These are phyloP conservation scores for Eristalis tenax DNA, from an alignment of 2,888 invertebrate genomes.

Conservation along the genomic window DNA sequence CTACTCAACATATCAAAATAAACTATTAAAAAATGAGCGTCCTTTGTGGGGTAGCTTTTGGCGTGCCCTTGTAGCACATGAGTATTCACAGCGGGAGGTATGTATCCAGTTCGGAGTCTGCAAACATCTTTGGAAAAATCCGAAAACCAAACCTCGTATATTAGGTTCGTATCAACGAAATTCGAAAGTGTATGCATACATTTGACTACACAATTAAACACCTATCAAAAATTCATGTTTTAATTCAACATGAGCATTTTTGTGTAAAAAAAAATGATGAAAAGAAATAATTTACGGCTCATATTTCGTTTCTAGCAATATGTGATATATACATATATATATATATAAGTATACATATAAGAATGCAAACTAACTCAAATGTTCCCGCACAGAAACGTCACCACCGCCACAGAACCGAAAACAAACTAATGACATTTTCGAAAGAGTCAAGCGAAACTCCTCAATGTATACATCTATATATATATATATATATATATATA, in stretches of 20 bases:
- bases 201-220: not conserved
- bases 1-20: slow-evolving; percentile 58
- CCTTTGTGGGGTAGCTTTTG: slow-evolving; percentile 72
- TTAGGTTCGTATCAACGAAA: not conserved
- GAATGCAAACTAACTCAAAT: slow-evolving; percentile 22
- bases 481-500: not conserved
- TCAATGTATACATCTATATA: slow-evolving; percentile 1
- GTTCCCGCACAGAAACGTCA: slow-evolving; percentile 63
- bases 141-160: slow-evolving; percentile 25
- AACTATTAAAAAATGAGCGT: slow-evolving; percentile 65
- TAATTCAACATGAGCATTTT: not conserved
- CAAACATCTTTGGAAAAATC: slow-evolving; percentile 54
- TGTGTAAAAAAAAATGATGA: slow-evolving; percentile 1
- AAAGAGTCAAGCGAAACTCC: slow-evolving; percentile 65
- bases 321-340: slow-evolving; percentile 40
- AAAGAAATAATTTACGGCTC: slow-evolving; percentile 4
- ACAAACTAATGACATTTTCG: slow-evolving; percentile 68
- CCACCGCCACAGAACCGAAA: slow-evolving; percentile 56
- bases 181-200: not conserved
- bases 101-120: slow-evolving; percentile 68
- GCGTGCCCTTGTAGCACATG: slow-evolving; percentile 71
- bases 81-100: slow-evolving; percentile 71
- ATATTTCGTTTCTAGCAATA: slow-evolving; percentile 39
- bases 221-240: not conserved
- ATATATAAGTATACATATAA: not conserved